Evolutionary conservation across 2,797 vertebrate species (phyloP).

Genomic region (Arnoldichthys spilopterus): DNA sequence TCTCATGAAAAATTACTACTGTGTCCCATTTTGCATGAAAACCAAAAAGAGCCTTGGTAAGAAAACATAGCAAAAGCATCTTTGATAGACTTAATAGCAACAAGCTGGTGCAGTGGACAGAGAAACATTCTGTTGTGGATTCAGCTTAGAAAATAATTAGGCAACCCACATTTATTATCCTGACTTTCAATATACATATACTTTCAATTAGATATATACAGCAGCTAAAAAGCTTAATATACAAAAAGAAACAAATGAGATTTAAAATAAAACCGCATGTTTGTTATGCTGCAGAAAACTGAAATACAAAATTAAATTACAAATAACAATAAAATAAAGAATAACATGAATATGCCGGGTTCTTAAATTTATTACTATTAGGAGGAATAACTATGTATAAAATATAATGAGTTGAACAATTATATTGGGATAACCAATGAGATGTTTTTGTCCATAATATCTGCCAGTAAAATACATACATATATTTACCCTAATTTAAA

Average conservation of each 20-base stretch:
- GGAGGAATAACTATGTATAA: not conserved
- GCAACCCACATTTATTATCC: not conserved
- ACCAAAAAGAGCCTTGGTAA: constrained; percentile 43
- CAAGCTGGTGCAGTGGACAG: constrained; percentile 21
- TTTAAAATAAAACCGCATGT: not conserved
- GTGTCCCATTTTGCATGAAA: constrained; percentile 68
- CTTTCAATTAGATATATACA: not conserved
- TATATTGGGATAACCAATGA: not conserved
- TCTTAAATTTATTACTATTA: not conserved
- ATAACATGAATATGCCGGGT: not conserved
- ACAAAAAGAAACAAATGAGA: not conserved
- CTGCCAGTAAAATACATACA: not conserved
- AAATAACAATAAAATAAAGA: not conserved
- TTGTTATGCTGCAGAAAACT: not conserved
- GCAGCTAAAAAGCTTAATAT: not conserved
- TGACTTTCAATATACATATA: too few species aligned
- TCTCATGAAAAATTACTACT: constrained; percentile 70
- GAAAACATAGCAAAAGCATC: constrained; percentile 12
- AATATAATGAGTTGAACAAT: not conserved
- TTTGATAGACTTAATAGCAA: constrained; percentile 26
- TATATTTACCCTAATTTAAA: too few species aligned
- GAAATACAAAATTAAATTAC: not conserved
- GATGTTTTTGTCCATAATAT: not conserved
- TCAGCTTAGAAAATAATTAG: not conserved
- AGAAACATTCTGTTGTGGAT: constrained; percentile 18